A percentile compares a stretch with the other conserved stretches of the same genome.
Conservation (phyloP, 2,888 invertebrate species). For the Lepidonotus clava region DNA sequence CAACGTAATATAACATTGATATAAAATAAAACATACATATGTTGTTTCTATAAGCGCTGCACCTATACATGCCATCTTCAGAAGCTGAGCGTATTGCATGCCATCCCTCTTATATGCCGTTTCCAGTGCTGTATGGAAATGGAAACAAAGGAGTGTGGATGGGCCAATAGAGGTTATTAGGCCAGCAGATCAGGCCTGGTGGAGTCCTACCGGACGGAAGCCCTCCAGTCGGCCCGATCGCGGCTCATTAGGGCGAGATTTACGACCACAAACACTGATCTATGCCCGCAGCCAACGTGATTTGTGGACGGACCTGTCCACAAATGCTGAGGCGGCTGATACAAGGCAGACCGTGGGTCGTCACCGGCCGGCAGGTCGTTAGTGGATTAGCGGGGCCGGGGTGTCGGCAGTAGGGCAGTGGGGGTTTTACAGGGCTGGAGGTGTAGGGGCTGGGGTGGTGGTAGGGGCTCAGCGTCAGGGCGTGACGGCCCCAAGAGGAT, state of each 20-base stretch:
- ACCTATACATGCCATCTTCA: too few species aligned
- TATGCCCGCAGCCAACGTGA: conserved; percentile 7
- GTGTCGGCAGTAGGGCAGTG: background rate
- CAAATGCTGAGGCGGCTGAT: background rate
- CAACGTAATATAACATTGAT: too few species aligned
- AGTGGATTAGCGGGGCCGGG: background rate
- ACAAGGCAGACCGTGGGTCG: background rate
- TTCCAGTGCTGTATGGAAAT: background rate
- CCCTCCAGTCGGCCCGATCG: background rate
- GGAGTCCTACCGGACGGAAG: conserved; percentile 20
- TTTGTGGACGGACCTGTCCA: background rate
- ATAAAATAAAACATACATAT: too few species aligned
- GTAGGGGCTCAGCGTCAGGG: too few species aligned
- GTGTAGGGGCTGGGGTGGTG: background rate
- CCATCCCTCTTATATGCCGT: too few species aligned
- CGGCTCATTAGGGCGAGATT: conserved; percentile 35
- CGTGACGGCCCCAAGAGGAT: too few species aligned
- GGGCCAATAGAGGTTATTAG: conserved; percentile 6
- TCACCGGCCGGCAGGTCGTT: background rate
- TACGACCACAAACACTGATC: background rate
- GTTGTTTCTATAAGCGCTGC: too few species aligned
- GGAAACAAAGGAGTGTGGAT: background rate
- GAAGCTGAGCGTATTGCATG: too few species aligned
- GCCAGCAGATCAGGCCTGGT: background rate
- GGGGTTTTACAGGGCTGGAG: background rate